Evolutionary conservation across 2,797 vertebrate genomes (phyloP), one percentile per base, ranked within the genome.

Genomic region (Parotocinclus haroldoi): DNA sequence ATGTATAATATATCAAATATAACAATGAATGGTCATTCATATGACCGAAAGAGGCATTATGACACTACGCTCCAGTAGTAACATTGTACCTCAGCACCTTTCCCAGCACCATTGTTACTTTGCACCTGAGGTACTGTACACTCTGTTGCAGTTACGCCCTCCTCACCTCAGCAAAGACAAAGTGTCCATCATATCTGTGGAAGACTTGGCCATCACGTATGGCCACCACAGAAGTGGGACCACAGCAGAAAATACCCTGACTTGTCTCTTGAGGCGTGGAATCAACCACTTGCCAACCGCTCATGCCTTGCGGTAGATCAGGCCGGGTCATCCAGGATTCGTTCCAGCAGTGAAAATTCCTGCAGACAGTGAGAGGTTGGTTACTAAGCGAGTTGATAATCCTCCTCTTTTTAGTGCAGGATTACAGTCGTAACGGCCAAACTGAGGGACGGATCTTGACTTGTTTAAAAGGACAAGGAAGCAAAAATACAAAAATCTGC

Each of bases 291-390:
- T 96, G 95, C 95, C 95, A 98, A 1, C 95, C 95, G 0, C 91
- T 90, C 2, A 92, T 81, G 9, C 94, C 94, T 0, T 81, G 66
- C 6, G 93, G 94, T 52, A 98, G 86, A 82, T 96, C 95, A 0
- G 91, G 90, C 52, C 95, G 88, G 12, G 90, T 91, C 94, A 98
- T 95, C 95, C 95, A 98, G 76, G 92, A 95, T 78, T 98, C 94
- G 3, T 96, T 96, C 95, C 95, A 98, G 7, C 96, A 94, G 0
- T 98, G 95, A 81, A 96, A 98, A 82, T 98, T 98, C 95, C 95
- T 98, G 68, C 9, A 77, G 11, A 9, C 48, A 46, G 5, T 12
- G 45, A 12, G 8, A 50, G 3, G 14, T 14, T 3, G 17, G 14
- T 50, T 8, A 50, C n/a, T 50, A 16, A 50, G 8, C 14, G 14